Percentiles rank a stretch among this genome's conserved stretches.
These are phyloP conservation scores for Drosophila tripunctata DNA, from an alignment of 2,888 invertebrate species.

Conservation along the genomic window DNA sequence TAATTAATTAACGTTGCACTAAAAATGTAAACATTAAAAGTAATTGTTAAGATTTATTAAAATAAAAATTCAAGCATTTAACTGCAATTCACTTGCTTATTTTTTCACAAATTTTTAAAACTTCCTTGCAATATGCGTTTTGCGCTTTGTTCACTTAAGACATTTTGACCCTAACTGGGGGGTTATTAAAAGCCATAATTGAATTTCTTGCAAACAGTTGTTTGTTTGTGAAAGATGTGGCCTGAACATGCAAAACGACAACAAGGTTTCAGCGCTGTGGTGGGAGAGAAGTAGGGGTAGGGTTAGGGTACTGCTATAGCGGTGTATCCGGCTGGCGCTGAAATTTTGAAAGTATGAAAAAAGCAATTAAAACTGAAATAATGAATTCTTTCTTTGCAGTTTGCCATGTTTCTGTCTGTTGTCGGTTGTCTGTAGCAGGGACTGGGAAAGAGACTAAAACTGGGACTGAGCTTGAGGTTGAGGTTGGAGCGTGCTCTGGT, in stretches of 20 bases:
- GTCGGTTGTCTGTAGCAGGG: conserved; percentile 14
- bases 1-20: too few species aligned
- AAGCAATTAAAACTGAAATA: conserved; percentile 83
- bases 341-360: conserved; percentile 81
- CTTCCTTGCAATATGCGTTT: conserved; percentile 47
- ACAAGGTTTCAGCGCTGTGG: conserved; percentile 7
- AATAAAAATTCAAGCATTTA: neutral
- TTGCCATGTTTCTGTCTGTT: conserved; percentile 42
- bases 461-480: conserved; percentile 15
- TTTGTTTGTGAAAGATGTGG: conserved; percentile 71
- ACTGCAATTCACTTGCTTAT: conserved; percentile 9
- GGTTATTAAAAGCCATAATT: conserved; percentile 81
- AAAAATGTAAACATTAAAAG: too few species aligned
- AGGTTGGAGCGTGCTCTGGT: conserved; percentile 32
- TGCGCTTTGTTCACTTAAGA: conserved; percentile 23
- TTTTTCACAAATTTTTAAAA: neutral
- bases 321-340: conserved; percentile 53
- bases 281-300: neutral
- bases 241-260: conserved; percentile 74
- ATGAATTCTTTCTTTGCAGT: conserved; percentile 79
- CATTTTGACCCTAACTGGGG: conserved; percentile 58
- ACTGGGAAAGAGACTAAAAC: conserved; percentile 11
- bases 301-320: conserved; percentile 1
- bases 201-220: conserved; percentile 80
- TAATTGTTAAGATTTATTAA: too few species aligned